phyloP scores from a whole-genome alignment of 2,113 vertebrate genomes.

The Donacobius atricapilla region DNA sequence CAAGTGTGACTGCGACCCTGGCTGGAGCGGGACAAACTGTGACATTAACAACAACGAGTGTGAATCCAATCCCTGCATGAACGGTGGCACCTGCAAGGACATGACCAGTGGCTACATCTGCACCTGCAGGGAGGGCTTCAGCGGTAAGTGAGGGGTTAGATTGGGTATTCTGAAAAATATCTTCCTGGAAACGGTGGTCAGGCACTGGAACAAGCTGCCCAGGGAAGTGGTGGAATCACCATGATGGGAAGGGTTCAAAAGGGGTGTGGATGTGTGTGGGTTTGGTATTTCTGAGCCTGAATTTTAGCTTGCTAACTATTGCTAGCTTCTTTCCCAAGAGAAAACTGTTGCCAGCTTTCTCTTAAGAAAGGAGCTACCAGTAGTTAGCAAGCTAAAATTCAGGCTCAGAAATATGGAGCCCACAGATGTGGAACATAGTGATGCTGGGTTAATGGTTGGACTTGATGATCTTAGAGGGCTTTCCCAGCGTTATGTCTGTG shows the following conservation, averaged over 20 bases:
- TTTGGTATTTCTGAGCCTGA: too few species aligned
- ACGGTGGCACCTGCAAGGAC: slow-evolving; percentile 92
- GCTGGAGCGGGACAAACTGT: slow-evolving; percentile 93
- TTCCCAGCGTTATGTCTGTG: neutral
- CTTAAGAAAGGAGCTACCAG: too few species aligned
- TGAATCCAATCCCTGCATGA: slow-evolving; percentile 93
- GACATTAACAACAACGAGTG: slow-evolving; percentile 94
- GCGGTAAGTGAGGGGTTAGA: slow-evolving; percentile 53
- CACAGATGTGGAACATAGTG: neutral
- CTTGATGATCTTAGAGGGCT: neutral
- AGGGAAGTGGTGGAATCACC: neutral
- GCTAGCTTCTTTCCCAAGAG: too few species aligned
- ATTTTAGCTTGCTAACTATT: too few species aligned
- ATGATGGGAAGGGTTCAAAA: neutral
- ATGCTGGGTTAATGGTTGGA: neutral
- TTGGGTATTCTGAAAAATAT: neutral
- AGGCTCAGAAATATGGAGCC: too few species aligned
- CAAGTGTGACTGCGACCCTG: slow-evolving; percentile 86
- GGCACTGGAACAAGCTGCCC: neutral
- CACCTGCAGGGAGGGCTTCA: slow-evolving; percentile 90
- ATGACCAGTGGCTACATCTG: slow-evolving; percentile 95
- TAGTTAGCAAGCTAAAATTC: too few species aligned
- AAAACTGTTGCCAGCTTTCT: too few species aligned
- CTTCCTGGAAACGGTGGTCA: neutral
- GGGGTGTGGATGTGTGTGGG: neutral